phyloP scores from a whole-genome alignment of 2,797 vertebrate genomes.

The Antennarius maculatus region DNA sequence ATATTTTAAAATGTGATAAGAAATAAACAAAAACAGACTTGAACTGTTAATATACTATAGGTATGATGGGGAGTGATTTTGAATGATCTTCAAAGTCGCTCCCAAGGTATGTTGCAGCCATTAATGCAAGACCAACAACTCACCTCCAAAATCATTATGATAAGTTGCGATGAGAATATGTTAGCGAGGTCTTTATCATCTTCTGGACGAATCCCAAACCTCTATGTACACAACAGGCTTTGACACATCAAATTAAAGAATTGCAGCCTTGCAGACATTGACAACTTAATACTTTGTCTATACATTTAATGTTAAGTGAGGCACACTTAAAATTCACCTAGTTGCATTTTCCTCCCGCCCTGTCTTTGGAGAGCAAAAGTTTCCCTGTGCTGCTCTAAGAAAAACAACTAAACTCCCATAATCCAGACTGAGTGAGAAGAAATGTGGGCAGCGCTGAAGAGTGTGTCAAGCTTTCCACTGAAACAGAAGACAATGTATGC shows the following conservation, averaged over 20 bases:
- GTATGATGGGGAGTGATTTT: no score
- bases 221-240: no score
- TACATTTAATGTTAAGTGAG: slow-evolving; percentile 9
- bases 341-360: not conserved
- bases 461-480: slow-evolving; percentile 27
- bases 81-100: no score
- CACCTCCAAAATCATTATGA: no score
- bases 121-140: no score
- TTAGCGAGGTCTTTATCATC: no score
- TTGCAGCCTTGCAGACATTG: not conserved
- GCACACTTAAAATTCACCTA: not conserved
- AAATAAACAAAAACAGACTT: no score
- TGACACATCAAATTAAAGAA: not conserved
- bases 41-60: no score
- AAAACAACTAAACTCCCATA: slow-evolving; percentile 20
- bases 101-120: no score
- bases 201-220: no score
- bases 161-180: no score
- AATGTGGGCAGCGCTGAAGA: slow-evolving; percentile 18
- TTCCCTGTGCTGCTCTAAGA: slow-evolving; percentile 11
- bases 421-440: slow-evolving; percentile 15
- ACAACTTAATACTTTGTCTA: not conserved
- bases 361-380: not conserved
- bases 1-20: no score
- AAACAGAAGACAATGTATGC: slow-evolving; percentile 31